A percentile compares a stretch with the other conserved stretches of the same genome.
phyloP scores from a whole-genome alignment of 1,140 invertebrate genomes.

The Zaprionus kolodkinae region DNA sequence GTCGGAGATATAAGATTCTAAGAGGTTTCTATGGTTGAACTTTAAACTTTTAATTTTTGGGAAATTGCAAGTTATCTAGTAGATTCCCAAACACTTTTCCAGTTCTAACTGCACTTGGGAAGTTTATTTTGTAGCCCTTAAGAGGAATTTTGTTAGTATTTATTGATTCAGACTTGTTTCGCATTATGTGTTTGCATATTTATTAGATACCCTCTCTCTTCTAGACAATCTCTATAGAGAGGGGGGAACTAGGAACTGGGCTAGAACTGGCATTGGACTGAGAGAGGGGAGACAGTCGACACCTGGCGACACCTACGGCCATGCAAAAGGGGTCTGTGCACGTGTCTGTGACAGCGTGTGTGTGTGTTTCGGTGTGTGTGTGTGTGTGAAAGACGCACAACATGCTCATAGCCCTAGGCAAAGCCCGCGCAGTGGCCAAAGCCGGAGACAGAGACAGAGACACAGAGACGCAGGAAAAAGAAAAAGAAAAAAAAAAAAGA shows the following conservation, averaged over 20 bases:
- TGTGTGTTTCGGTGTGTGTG: slow-evolving; percentile 3
- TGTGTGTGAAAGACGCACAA: slow-evolving; percentile 27
- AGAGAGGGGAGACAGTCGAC: neutral
- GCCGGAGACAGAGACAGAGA: slow-evolving; percentile 9
- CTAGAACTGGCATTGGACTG: too few relatives aligned
- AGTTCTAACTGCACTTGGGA: too few relatives aligned
- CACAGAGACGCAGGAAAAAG: slow-evolving; percentile 5
- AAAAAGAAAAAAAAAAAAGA: slow-evolving; percentile 28
- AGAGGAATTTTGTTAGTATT: too few relatives aligned
- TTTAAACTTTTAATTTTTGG: too few relatives aligned
- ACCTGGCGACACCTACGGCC: slow-evolving; percentile 20
- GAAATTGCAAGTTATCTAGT: too few relatives aligned
- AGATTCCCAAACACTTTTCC: too few relatives aligned
- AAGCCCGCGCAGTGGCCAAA: slow-evolving; percentile 1
- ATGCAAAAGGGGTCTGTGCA: slow-evolving; percentile 20
- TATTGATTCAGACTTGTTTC: too few relatives aligned
- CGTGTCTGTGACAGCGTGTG: slow-evolving; percentile 12
- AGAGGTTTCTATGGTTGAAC: too few relatives aligned
- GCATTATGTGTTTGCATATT: too few relatives aligned
- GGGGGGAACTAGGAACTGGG: neutral
- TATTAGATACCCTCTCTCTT: too few relatives aligned
- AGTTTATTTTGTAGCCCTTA: too few relatives aligned
- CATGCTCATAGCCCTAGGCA: slow-evolving; percentile 39
- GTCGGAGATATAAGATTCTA: too few relatives aligned
- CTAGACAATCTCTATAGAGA: neutral